Evolutionary conservation across 2,888 invertebrate species (phyloP).

Genomic region (Latrodectus hesperus): DNA sequence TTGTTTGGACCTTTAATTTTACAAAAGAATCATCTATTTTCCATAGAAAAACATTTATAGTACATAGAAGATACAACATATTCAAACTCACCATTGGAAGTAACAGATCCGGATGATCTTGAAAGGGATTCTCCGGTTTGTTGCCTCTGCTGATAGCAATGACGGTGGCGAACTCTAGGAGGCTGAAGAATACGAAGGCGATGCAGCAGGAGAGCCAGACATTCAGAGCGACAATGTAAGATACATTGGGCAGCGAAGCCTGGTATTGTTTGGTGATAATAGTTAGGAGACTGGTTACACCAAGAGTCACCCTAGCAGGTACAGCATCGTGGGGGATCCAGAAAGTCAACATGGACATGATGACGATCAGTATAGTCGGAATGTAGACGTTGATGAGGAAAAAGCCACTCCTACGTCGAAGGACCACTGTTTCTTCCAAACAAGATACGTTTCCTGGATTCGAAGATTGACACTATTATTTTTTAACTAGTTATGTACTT

Average conservation of each 20-base stretch:
- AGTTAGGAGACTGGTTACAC: slow-evolving; percentile 89
- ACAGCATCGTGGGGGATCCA: slow-evolving; percentile 70
- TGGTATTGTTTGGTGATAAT: slow-evolving; percentile 70
- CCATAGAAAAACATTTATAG: too few relatives aligned
- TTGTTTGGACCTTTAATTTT: too few relatives aligned
- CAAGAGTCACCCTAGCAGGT: slow-evolving; percentile 69
- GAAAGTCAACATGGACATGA: slow-evolving; percentile 69
- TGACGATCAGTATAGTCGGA: slow-evolving; percentile 68
- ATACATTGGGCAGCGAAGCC: slow-evolving; percentile 71
- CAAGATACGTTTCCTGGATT: slow-evolving; percentile 28
- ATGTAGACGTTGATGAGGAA: slow-evolving; percentile 68
- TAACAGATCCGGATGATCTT: not conserved
- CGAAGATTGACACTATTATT: not conserved
- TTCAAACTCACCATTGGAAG: slow-evolving; percentile 25
- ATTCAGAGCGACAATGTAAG: slow-evolving; percentile 73
- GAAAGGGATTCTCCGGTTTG: not conserved
- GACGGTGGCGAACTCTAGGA: slow-evolving; percentile 71
- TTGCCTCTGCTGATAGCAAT: slow-evolving; percentile 17
- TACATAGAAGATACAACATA: too few relatives aligned
- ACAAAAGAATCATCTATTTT: too few relatives aligned
- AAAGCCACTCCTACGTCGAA: slow-evolving; percentile 58
- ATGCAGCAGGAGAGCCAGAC: slow-evolving; percentile 72
- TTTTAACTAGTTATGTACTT: not conserved
- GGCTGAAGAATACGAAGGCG: slow-evolving; percentile 71
- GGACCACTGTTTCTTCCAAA: slow-evolving; percentile 12